Conservation (phyloP, 2,888 invertebrate species). For the Globia sparganii region DNA sequence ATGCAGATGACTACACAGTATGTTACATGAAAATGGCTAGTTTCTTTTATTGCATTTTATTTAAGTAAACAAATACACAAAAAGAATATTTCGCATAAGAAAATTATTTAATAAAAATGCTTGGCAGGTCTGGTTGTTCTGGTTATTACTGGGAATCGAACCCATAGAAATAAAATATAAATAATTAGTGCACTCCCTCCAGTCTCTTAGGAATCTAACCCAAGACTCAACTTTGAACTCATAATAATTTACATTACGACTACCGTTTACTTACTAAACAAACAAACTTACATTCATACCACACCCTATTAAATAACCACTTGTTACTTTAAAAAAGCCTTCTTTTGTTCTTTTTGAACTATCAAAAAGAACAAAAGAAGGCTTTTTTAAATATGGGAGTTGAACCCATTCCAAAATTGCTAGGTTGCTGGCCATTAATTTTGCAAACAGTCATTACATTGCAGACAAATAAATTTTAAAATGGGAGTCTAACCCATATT, state of each 20-base stretch:
- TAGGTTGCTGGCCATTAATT: not conserved
- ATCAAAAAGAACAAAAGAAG: no score
- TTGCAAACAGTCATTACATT: no score
- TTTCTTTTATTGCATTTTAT: not conserved
- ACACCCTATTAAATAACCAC: not conserved
- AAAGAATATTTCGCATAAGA: not conserved
- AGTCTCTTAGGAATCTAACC: slow-evolving; percentile 6
- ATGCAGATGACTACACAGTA: slow-evolving; percentile 65
- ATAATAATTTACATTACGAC: not conserved
- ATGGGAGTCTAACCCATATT: slow-evolving; percentile 52
- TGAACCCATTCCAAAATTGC: slow-evolving; percentile 42
- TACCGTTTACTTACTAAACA: not conserved
- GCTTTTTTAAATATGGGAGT: slow-evolving; percentile 25
- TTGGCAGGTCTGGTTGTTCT: not conserved
- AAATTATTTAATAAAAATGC: no score
- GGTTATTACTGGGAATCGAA: slow-evolving; percentile 17
- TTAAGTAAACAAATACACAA: slow-evolving; percentile 14
- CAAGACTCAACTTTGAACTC: not conserved
- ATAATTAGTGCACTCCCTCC: not conserved
- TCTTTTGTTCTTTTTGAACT: not conserved
- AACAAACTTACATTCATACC: not conserved
- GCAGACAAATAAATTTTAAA: not conserved
- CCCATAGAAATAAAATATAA: slow-evolving; percentile 5
- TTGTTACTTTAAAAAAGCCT: not conserved
- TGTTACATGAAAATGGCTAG: slow-evolving; percentile 57